phyloP scores from a whole-genome alignment of 2,113 vertebrate genomes.

The Notarius quadriscutis region DNA sequence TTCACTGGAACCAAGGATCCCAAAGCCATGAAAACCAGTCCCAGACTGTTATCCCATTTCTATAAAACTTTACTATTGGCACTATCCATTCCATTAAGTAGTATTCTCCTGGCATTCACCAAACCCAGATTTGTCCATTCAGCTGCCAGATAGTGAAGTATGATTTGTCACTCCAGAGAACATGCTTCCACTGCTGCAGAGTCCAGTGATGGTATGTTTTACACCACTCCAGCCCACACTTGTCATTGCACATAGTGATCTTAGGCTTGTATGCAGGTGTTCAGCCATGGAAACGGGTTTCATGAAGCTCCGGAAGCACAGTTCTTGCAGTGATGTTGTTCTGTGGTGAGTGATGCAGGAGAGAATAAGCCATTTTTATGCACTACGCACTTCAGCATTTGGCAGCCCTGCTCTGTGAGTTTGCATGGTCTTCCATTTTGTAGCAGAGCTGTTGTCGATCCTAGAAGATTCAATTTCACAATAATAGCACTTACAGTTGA shows the following conservation, averaged over 20 bases:
- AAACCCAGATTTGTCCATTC: not conserved
- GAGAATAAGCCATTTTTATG: not conserved
- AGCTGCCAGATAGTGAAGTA: not conserved
- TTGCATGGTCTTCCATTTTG: not conserved
- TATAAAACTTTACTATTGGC: not conserved
- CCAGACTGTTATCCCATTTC: not conserved
- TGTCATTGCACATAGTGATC: not conserved
- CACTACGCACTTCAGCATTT: not conserved
- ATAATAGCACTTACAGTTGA: not conserved
- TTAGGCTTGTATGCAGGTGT: not conserved
- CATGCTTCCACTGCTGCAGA: not conserved
- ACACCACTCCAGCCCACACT: not conserved
- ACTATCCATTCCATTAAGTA: not conserved
- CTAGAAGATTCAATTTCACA: not conserved
- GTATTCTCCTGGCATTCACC: no score
- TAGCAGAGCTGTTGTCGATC: not conserved
- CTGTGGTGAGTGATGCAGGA: not conserved
- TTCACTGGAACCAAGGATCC: not conserved
- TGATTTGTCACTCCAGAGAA: not conserved
- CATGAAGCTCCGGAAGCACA: not conserved
- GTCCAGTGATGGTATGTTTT: not conserved
- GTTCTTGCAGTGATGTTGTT: not conserved
- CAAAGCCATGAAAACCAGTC: not conserved
- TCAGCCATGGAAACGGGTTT: not conserved
- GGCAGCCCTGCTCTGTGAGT: not conserved